These are phyloP conservation scores for Stratiomys singularior DNA, from an alignment of 2,888 invertebrate species.

Conservation along the genomic window DNA sequence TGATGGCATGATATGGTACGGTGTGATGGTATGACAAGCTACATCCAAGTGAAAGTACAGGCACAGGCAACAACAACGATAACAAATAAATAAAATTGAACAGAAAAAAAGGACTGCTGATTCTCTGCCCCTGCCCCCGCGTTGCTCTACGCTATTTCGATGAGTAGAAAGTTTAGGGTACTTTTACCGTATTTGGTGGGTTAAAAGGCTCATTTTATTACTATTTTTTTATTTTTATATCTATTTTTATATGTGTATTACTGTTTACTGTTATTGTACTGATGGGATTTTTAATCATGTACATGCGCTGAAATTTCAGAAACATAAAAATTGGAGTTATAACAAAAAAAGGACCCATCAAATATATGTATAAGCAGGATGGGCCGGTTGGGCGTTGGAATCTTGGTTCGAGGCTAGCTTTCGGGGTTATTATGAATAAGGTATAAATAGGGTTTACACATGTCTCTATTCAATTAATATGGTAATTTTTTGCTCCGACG, in stretches of 20 bases:
- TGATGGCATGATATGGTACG: conserved; percentile 34
- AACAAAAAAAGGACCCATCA: conserved; percentile 30
- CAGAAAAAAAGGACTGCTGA: not conserved
- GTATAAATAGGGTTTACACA: conserved; percentile 30
- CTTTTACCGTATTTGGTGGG: conserved; percentile 39
- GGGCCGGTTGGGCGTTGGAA: not conserved
- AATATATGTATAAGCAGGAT: not conserved
- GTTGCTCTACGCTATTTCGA: conserved; percentile 30
- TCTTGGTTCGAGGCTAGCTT: not conserved
- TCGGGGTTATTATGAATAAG: conserved; percentile 1
- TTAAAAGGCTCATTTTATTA: conserved; percentile 48
- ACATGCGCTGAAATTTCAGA: conserved; percentile 51
- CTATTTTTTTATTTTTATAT: conserved; percentile 49
- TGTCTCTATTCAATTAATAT: conserved; percentile 31
- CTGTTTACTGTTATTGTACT: conserved; percentile 41
- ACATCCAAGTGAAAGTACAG: conserved; percentile 13
- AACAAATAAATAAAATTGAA: conserved; percentile 46
- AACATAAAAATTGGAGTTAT: conserved; percentile 46
- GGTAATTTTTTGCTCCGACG: not conserved
- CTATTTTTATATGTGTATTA: conserved; percentile 41
- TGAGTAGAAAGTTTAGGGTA: conserved; percentile 44
- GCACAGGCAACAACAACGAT: conserved; percentile 27
- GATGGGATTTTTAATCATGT: conserved; percentile 46
- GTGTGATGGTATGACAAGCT: conserved; percentile 24
- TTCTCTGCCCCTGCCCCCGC: not conserved